phyloP scores from a whole-genome alignment of 2,113 vertebrate species.

The Alethe diademata region DNA sequence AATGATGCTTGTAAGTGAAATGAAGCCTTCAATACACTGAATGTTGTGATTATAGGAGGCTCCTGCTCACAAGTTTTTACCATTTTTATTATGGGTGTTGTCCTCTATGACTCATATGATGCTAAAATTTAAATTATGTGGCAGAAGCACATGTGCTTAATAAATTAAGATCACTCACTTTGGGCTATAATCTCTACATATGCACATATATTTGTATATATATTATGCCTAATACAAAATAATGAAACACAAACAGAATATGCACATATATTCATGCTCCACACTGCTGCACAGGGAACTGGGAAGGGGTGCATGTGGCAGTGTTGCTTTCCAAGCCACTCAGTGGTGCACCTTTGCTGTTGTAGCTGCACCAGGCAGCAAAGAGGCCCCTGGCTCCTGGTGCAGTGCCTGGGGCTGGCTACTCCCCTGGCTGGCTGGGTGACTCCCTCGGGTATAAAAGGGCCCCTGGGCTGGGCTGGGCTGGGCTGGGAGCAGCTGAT shows the following conservation, averaged over 20 bases:
- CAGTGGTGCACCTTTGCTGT: not conserved
- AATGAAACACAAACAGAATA: not conserved
- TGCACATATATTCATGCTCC: not conserved
- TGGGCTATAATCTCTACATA: not conserved
- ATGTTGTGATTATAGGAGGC: not conserved
- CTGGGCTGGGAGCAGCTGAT: not conserved
- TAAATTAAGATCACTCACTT: not conserved
- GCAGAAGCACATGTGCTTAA: not conserved
- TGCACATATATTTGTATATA: not conserved
- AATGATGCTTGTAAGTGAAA: not conserved
- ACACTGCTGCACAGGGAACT: not conserved
- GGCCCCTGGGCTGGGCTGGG: not conserved
- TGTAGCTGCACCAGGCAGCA: not conserved
- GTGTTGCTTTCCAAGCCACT: not conserved
- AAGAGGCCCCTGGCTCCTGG: not conserved
- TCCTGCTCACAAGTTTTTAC: not conserved
- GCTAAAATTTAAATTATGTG: not conserved
- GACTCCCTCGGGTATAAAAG: constrained; percentile 2
- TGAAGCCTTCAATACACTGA: not conserved
- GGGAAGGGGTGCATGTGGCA: not conserved
- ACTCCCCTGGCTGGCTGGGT: constrained; percentile 40
- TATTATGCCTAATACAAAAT: not conserved
- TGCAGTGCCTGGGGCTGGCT: not conserved
- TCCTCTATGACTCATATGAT: not conserved
- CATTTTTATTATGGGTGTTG: not conserved